Conservation (phyloP, 1,140 invertebrate species). For the Monochamus saltuarius region DNA sequence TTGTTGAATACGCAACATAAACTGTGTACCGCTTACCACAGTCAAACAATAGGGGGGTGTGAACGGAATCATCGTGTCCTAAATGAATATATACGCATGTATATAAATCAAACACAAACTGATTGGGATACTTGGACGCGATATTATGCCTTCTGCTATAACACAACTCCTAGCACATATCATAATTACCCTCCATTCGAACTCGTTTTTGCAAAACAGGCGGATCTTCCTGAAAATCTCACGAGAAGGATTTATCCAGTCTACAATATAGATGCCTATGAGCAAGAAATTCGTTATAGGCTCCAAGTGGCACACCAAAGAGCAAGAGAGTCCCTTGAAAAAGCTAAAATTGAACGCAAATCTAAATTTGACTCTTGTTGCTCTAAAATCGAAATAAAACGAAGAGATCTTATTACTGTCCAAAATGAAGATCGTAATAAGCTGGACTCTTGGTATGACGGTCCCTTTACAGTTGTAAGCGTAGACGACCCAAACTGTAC, state of each 20-base stretch:
- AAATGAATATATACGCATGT: conserved; percentile 6
- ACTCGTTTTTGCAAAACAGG: conserved; percentile 7
- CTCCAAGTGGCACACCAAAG: background rate
- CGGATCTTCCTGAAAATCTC: background rate
- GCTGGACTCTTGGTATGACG: too few species aligned
- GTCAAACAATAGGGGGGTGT: conserved; percentile 9
- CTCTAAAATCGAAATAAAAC: too few species aligned
- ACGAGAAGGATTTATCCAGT: background rate
- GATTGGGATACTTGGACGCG: conserved; percentile 1
- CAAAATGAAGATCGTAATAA: too few species aligned
- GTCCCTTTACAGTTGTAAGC: too few species aligned
- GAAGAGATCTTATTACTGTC: too few species aligned
- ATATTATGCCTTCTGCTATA: conserved; percentile 12
- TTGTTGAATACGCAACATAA: too few species aligned
- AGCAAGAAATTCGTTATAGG: background rate
- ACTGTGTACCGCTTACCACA: conserved; percentile 12
- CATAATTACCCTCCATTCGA: conserved; percentile 13
- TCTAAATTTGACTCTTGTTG: too few species aligned
- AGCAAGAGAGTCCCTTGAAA: conserved; percentile 4
- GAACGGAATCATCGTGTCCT: conserved; percentile 6
- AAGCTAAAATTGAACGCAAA: background rate
- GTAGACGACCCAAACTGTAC: too few species aligned
- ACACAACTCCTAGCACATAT: conserved; percentile 5
- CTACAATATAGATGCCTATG: conserved; percentile 4
- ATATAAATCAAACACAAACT: background rate